Base-by-base conservation (phyloP, 2,113 vertebrate genomes). In the Larimichthys crocea region DNA sequence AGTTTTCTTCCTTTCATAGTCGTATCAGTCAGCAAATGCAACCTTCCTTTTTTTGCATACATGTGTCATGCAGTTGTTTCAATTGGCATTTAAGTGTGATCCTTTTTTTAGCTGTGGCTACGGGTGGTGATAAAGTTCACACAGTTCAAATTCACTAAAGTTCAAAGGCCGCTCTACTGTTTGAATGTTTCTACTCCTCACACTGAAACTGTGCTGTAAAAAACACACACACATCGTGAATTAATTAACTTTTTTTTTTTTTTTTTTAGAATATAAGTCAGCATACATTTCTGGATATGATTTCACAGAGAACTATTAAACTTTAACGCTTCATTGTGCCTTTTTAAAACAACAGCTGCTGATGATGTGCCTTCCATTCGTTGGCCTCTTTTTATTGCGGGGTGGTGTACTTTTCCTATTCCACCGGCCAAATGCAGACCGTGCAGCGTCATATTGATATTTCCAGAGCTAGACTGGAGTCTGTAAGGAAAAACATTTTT, bases 371-470 rank as follows among this genome's bases (percentile, higher is more conserved):
- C 71, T 71, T 83, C 50, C 56, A 63, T 78, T 53, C 5, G 69
- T 59, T 65, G 80, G 82, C 70, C 48, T 3, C 4, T 74, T 83
- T 40, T 87, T 80, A 79, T 64, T 76, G 71, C 65, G 15, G 85
- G 84, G 84, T 62, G 89, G 76, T 86, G 88, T 46, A 79, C 64
- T 91, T 92, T 91, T 92, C 88, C 89, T 46, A 73, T 17, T 82
- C 46, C 22, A 19, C 22, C 10, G 26, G 85, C 89, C 86, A 90
- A 85, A 82, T 26, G 76, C 16, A 61, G 76, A 70, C 85, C 10
- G 50, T 46, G 69, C 46, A 68, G 80, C 71, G 69, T 83, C 86
- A 84, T 86, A 88, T 86, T 85, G 87, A 90, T 90, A 82, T 92
- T 92, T 92, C 89, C 89, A 91, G 83, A 82, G 79, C 64, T 65